phyloP scores from a whole-genome alignment of 1,140 invertebrate species.

The Microplitis demolitor region DNA sequence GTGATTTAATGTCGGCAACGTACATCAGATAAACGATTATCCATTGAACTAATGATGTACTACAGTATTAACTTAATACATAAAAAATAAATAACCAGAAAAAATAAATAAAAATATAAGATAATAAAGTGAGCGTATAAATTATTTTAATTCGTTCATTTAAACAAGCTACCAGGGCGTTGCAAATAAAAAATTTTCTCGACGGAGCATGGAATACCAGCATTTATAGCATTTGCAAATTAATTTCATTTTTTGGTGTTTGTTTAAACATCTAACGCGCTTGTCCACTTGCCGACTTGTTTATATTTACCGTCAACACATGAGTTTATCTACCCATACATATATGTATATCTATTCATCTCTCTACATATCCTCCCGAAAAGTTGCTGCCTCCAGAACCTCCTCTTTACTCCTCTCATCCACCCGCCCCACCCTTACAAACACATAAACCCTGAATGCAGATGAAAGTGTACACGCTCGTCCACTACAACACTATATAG shows the following conservation, averaged over 20 bases:
- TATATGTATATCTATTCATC: neutral
- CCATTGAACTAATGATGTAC: too few species aligned
- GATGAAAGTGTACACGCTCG: conserved; percentile 3
- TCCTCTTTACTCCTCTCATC: neutral
- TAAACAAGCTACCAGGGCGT: neutral
- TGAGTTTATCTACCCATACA: neutral
- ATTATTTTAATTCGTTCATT: too few species aligned
- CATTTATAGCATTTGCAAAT: conserved; percentile 26
- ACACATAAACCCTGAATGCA: too few species aligned
- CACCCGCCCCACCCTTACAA: neutral
- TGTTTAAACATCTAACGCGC: conserved; percentile 55
- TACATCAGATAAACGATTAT: neutral
- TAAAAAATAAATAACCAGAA: too few species aligned
- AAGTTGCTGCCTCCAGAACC: neutral
- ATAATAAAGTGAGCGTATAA: too few species aligned
- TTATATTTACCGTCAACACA: conserved; percentile 32
- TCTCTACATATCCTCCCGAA: too few species aligned
- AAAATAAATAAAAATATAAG: too few species aligned
- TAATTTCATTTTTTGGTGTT: conserved; percentile 5
- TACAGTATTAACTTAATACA: too few species aligned
- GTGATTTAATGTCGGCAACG: neutral
- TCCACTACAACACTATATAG: neutral
- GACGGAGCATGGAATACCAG: conserved; percentile 30
- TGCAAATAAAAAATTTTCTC: conserved; percentile 29
- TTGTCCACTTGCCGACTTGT: conserved; percentile 52